phyloP scores from a whole-genome alignment of 1,140 invertebrate species.

The Diachasmimorpha longicaudata region DNA sequence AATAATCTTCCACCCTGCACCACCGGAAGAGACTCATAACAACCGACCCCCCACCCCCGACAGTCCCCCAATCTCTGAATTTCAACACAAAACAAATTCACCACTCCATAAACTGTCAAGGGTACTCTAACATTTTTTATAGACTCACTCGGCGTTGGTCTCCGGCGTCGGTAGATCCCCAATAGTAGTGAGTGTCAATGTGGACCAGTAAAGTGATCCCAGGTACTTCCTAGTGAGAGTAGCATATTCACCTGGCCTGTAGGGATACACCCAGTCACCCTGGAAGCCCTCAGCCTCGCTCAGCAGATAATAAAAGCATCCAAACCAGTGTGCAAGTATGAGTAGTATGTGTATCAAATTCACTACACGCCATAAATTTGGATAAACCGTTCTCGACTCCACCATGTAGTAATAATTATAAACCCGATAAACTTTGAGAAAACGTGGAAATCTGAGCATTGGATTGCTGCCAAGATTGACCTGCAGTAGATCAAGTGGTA shows the following conservation, averaged over 20 bases:
- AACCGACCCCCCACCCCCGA: background rate
- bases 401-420: constrained; percentile 96
- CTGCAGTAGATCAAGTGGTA: constrained; percentile 87
- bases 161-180: constrained; percentile 93
- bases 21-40: background rate
- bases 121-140: no score
- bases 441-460: constrained; percentile 82
- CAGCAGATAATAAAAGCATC: constrained; percentile 94
- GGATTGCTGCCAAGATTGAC: constrained; percentile 79
- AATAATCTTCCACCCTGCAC: background rate
- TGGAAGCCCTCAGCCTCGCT: constrained; percentile 90
- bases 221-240: constrained; percentile 91
- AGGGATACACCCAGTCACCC: constrained; percentile 92
- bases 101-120: background rate
- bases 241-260: constrained; percentile 83
- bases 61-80: background rate
- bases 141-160: constrained; percentile 93
- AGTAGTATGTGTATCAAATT: constrained; percentile 94
- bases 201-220: constrained; percentile 95
- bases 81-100: background rate
- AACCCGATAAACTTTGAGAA: constrained; percentile 87
- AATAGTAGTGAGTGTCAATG: constrained; percentile 94
- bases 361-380: constrained; percentile 94
- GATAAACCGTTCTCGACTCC: constrained; percentile 92
- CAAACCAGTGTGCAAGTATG: constrained; percentile 96